phyloP scores from a whole-genome alignment of 2,888 invertebrate genomes.

The Pemphredon lugubris region DNA sequence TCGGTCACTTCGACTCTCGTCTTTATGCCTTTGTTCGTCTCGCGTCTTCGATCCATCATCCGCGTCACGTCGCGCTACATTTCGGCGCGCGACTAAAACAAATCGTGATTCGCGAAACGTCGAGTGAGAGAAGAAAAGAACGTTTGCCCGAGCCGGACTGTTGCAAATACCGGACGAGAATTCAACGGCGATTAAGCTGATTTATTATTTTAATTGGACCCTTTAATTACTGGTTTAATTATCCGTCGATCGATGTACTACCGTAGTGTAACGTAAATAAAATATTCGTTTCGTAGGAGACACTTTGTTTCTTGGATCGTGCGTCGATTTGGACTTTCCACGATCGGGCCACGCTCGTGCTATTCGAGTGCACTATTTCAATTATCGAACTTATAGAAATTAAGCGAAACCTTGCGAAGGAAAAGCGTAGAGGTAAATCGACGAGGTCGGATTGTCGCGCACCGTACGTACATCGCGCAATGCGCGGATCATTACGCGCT shows the following conservation, averaged over 20 bases:
- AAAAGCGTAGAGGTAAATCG: too few relatives aligned
- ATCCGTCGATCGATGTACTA: slow-evolving; percentile 30
- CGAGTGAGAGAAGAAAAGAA: neutral
- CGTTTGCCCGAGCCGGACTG: neutral
- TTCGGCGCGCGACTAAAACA: neutral
- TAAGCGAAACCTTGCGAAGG: too few relatives aligned
- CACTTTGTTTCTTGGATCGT: too few relatives aligned
- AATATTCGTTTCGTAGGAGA: too few relatives aligned
- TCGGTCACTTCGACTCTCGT: neutral
- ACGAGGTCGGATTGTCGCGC: too few relatives aligned
- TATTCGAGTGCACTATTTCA: too few relatives aligned
- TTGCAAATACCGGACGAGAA: neutral
- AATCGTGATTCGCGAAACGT: too few relatives aligned
- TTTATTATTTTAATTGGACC: slow-evolving; percentile 59
- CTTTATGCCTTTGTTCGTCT: neutral
- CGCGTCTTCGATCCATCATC: neutral
- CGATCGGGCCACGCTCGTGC: too few relatives aligned
- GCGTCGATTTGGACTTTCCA: too few relatives aligned
- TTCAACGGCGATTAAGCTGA: slow-evolving; percentile 36
- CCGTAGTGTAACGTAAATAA: too few relatives aligned
- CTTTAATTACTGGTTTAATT: slow-evolving; percentile 56
- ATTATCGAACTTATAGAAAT: too few relatives aligned
- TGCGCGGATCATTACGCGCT: too few relatives aligned
- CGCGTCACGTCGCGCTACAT: neutral
- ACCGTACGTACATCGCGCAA: neutral